A percentile compares a stretch with the other conserved stretches of the same genome.
phyloP scores from a whole-genome alignment of 2,888 invertebrate species.

The Empis livida region DNA sequence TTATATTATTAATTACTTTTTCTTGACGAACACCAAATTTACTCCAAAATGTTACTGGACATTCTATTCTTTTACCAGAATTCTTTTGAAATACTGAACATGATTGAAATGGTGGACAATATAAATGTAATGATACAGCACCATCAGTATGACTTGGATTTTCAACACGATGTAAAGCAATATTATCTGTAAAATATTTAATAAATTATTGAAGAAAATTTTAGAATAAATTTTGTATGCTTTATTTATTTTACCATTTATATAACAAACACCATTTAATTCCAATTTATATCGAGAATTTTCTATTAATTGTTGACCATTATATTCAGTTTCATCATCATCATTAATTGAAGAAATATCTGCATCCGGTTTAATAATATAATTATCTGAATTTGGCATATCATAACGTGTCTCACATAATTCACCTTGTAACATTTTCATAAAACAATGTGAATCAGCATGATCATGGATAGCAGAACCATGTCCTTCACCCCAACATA shows the following conservation, averaged over 20 bases:
- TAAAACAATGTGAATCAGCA: conserved; percentile 91
- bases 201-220: background rate
- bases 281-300: conserved; percentile 51
- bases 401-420: background rate
- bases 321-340: conserved; percentile 25
- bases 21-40: conserved; percentile 56
- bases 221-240: background rate
- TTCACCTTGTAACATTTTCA: conserved; percentile 72
- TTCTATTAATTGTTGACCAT: conserved; percentile 46
- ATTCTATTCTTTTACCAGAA: conserved; percentile 61
- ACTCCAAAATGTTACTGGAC: conserved; percentile 84
- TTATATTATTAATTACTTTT: conserved; percentile 4
- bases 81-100: conserved; percentile 87
- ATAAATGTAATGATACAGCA: conserved; percentile 87
- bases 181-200: conserved; percentile 53
- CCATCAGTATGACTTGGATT: conserved; percentile 81
- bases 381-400: background rate
- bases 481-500: conserved; percentile 98
- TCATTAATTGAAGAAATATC: conserved; percentile 14
- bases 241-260: conserved; percentile 63
- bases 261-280: conserved; percentile 79
- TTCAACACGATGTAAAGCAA: conserved; percentile 92
- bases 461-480: conserved; percentile 95
- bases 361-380: conserved; percentile 4
- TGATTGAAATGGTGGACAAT: conserved; percentile 81